Base-by-base conservation (phyloP, 1,140 invertebrate genomes). In the Kradibia gibbosae region DNA sequence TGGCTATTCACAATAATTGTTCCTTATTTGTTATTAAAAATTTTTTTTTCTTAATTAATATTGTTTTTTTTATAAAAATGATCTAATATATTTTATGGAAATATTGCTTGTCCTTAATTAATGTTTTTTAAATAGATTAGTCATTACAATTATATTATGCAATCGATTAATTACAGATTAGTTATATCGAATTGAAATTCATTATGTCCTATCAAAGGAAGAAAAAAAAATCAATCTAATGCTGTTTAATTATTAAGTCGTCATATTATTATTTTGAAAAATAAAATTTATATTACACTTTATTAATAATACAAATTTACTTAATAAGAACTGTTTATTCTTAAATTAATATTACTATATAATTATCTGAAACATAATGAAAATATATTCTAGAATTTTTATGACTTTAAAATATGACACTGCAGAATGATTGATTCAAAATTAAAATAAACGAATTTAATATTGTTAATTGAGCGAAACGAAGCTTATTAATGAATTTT, bases 301-400 rank as follows among this genome's bases (percentile, higher is more conserved):
- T 31, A 80, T 80, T 75, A 70, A 48, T 72, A 75, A 55, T 50
- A 70, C 53, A 55, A 75, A 75, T 42, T n/a, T n/a, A 81, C 57
- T 60, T 45, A 76, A 81, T 75, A 65, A 80, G 39, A 65, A 25
- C 28, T 48, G 25, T 57, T 55, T 60, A 53, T 55, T 74, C 57
- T n/a, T 74, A 74, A 80, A 74, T 80, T 70, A 70, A n/a, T 8
- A 13, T 39, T 22, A n/a, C 13, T 53, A 17, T 60, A 60, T 72
- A 72, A 72, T 79, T 71, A 67, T 78, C 45, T 55, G 3, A 70
- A 70, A 67, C 3, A 53, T 78, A 28, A 36, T 10, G 10, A 13
- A 31, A 28, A 17, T 20, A n/a, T 48, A 22, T 48, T 25, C 45
- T 55, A n/a, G 34, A 67, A 67, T 55, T 15, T 3, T 50, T 31